Evolutionary conservation across 92 coral and sea anemone species (phyloP).

Genomic region (Anthopleura xanthogrammica): DNA sequence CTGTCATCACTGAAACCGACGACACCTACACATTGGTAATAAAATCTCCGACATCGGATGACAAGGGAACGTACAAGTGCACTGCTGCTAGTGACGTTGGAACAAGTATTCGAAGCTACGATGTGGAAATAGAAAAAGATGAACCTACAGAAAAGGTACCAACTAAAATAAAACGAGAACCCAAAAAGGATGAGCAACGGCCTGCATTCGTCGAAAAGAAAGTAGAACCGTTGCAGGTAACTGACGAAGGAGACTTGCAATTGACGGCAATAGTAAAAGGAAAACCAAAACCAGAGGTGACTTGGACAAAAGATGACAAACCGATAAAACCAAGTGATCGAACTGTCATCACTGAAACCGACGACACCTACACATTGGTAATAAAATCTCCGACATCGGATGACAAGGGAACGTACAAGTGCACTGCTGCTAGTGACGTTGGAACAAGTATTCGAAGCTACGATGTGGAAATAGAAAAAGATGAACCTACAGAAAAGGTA

Average conservation of each 20-base stretch:
- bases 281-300: constrained; percentile 51
- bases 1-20: constrained; percentile 46
- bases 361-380: constrained; percentile 48
- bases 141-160: not conserved
- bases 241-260: constrained; percentile 76
- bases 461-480: constrained; percentile 56
- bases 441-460: constrained; percentile 61
- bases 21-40: constrained; percentile 72
- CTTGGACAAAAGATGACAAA: constrained; percentile 65
- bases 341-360: constrained; percentile 44
- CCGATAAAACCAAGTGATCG: constrained; percentile 55
- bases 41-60: constrained; percentile 70
- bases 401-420: constrained; percentile 70
- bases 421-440: constrained; percentile 52
- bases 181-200: constrained; percentile 18
- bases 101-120: constrained; percentile 58
- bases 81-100: constrained; percentile 73
- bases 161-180: constrained; percentile 10
- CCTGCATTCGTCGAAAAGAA: constrained; percentile 31
- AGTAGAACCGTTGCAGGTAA: constrained; percentile 59
- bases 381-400: constrained; percentile 53
- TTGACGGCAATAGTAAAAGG: constrained; percentile 68
- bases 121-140: constrained; percentile 69
- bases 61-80: constrained; percentile 80
- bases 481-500: constrained; percentile 28